Evolutionary conservation across 2,113 vertebrate genomes (phyloP).

Genomic region (Burhinus bistriatus): DNA sequence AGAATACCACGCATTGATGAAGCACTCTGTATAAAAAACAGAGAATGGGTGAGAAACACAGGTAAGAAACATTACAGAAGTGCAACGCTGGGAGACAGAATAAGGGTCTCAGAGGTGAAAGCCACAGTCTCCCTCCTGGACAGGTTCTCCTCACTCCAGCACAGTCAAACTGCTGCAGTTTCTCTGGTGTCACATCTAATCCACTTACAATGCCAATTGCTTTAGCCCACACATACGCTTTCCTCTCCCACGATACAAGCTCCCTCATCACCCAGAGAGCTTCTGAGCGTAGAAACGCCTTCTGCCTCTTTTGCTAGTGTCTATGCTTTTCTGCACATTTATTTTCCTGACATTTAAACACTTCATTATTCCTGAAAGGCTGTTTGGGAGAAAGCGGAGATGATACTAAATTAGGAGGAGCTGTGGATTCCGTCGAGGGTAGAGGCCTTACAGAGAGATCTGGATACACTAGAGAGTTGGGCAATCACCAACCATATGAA

Average conservation of each 20-base stretch:
- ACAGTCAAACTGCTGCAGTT: not conserved
- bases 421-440: not conserved
- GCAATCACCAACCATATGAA: not conserved
- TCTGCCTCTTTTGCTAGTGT: not conserved
- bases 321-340: not conserved
- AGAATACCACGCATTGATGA: not conserved
- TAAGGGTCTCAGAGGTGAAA: not conserved
- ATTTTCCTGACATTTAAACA: not conserved
- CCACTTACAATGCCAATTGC: not conserved
- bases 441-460: not conserved
- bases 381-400: not conserved
- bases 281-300: not conserved
- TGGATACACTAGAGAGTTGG: not conserved
- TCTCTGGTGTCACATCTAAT: not conserved
- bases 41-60: not conserved
- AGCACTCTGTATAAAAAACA: not conserved
- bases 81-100: not conserved
- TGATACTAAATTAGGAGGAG: not conserved
- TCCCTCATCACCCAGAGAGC: not conserved
- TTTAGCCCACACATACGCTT: not conserved
- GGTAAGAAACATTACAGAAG: not conserved
- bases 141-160: not conserved
- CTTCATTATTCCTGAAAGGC: not conserved
- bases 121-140: not conserved
- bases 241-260: not conserved